phyloP scores from a whole-genome alignment of 1,140 invertebrate genomes.

The Cydia splendana region DNA sequence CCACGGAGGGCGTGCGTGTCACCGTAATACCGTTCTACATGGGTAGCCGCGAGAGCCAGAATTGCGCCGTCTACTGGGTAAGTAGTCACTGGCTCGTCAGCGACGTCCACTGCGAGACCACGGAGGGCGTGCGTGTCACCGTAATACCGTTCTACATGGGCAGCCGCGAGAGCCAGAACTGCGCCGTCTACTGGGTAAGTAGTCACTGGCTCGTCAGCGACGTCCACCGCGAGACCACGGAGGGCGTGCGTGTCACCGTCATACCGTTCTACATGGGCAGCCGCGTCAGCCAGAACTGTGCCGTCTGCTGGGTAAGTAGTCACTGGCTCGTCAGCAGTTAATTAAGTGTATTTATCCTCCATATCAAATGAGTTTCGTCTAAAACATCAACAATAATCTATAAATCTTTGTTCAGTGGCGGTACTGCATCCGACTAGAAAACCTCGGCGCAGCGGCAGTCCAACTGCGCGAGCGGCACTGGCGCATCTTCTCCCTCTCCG shows the following conservation, averaged over 20 bases:
- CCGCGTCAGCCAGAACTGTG: conserved; percentile 91
- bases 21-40: conserved; percentile 99
- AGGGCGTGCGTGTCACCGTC: conserved; percentile 96
- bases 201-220: conserved; percentile 93
- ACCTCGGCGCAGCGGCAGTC: conserved; percentile 92
- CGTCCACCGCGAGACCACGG: conserved; percentile 98
- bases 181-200: conserved; percentile 94
- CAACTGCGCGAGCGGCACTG: conserved; percentile 97
- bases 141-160: conserved; percentile 99
- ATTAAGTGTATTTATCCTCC: conserved; percentile 54
- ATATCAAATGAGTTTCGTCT: no score
- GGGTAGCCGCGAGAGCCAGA: conserved; percentile 94
- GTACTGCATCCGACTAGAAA: conserved; percentile 97
- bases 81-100: conserved; percentile 90
- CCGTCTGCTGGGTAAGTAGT: conserved; percentile 93
- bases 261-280: conserved; percentile 99
- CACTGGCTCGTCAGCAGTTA: conserved; percentile 97
- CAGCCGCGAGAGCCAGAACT: conserved; percentile 92
- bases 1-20: conserved; percentile 96
- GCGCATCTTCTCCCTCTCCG: conserved; percentile 97
- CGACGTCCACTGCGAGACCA: conserved; percentile 98
- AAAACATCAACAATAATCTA: no score
- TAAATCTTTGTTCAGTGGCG: conserved; percentile 86
- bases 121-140: conserved; percentile 96
- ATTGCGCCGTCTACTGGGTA: conserved; percentile 96